These are phyloP conservation scores for Spheniscus mendiculus DNA, from an alignment of 2,113 vertebrate species.

Conservation along the genomic window DNA sequence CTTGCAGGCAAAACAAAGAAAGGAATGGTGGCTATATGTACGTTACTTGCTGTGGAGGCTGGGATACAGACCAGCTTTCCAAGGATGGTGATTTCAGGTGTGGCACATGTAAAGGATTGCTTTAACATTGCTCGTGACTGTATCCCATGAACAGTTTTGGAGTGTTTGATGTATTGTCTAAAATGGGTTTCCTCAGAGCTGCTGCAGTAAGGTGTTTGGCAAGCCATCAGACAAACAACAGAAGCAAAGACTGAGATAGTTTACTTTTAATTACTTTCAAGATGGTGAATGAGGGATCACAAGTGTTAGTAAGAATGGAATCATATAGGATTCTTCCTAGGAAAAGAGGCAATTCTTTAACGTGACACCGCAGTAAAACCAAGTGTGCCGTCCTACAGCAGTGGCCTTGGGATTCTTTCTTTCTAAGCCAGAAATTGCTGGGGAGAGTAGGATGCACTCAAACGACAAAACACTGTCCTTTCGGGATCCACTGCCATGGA, in stretches of 20 bases:
- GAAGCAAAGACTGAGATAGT: background rate
- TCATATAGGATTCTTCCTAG: rapidly evolving
- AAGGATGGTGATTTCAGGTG: too few relatives aligned
- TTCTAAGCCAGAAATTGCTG: rapidly evolving
- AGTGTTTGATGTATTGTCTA: background rate
- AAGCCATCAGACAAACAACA: background rate
- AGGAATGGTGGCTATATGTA: background rate
- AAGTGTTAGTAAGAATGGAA: background rate
- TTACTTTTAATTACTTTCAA: rapidly evolving
- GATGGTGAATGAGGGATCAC: background rate
- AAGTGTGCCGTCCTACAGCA: background rate
- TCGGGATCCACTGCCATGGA: rapidly evolving
- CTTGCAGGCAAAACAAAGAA: background rate
- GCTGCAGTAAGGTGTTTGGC: background rate
- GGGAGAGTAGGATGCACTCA: background rate
- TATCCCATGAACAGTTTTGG: too few relatives aligned
- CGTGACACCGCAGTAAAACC: rapidly evolving
- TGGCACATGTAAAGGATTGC: background rate
- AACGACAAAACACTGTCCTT: background rate
- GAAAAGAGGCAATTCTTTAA: background rate
- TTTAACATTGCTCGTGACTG: rapidly evolving
- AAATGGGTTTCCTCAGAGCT: background rate
- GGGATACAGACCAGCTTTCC: too few relatives aligned
- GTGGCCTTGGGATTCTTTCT: background rate
- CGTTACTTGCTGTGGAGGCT: background rate